Conservation (phyloP, 2,888 invertebrate genomes). For the Pinctada fucata region DNA sequence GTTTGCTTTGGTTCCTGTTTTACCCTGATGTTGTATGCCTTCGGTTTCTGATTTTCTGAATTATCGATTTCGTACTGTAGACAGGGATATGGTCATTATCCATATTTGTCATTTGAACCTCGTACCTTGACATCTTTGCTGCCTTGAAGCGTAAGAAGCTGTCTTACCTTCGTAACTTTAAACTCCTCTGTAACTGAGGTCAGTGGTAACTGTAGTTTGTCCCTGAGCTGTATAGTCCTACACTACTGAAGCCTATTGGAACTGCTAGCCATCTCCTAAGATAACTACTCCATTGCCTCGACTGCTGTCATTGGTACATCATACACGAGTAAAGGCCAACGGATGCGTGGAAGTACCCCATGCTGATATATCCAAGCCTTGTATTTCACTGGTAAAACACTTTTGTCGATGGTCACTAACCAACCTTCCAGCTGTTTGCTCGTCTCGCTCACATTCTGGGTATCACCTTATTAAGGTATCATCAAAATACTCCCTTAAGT, state of each 20-base stretch:
- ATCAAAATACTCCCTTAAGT: constrained; percentile 9
- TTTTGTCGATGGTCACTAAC: constrained; percentile 21
- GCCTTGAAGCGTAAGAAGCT: constrained; percentile 28
- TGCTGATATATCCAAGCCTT: constrained; percentile 34
- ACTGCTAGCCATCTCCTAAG: constrained; percentile 36
- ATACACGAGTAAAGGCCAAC: constrained; percentile 34
- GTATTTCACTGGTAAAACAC: constrained; percentile 33
- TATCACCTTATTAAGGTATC: constrained; percentile 12
- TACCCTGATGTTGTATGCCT: too few relatives aligned
- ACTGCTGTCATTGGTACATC: constrained; percentile 26
- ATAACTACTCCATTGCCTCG: constrained; percentile 19
- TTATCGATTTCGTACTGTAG: too few relatives aligned
- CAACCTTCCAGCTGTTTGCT: constrained; percentile 18
- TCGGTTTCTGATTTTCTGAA: too few relatives aligned
- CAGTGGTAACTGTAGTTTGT: constrained; percentile 39
- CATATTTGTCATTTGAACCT: too few relatives aligned
- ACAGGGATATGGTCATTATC: too few relatives aligned
- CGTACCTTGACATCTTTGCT: constrained; percentile 20
- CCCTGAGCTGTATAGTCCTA: constrained; percentile 32
- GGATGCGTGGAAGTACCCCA: constrained; percentile 28
- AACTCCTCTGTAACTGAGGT: constrained; percentile 30
- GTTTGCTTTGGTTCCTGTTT: too few relatives aligned
- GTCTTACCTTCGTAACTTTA: constrained; percentile 40
- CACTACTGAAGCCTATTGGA: constrained; percentile 33
- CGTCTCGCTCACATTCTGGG: background rate